Evolutionary conservation across 1,140 invertebrate species (phyloP).

Genomic region (Orchestia grillus): DNA sequence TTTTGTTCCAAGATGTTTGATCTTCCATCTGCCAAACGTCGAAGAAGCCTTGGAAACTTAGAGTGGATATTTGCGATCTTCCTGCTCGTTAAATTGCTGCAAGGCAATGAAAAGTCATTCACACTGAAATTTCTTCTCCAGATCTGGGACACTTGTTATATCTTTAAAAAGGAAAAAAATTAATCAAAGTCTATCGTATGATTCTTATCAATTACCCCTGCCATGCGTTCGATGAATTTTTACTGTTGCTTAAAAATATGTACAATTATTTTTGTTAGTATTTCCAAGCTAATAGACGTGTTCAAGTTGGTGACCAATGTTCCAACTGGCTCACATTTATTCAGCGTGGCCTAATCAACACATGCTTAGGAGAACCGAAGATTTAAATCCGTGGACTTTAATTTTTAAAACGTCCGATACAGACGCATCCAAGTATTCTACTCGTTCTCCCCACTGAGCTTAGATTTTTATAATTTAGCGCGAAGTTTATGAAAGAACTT

Average conservation of each 20-base stretch:
- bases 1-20: neutral
- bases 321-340: neutral
- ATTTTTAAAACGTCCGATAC: neutral
- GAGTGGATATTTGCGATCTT: neutral
- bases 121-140: neutral
- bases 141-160: neutral
- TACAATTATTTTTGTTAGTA: too few relatives aligned
- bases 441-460: neutral
- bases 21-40: neutral
- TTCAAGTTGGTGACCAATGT: neutral
- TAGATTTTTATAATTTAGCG: neutral
- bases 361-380: neutral
- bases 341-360: neutral
- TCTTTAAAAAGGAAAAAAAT: neutral
- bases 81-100: neutral
- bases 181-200: too few relatives aligned
- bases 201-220: too few relatives aligned
- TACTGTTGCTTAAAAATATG: too few relatives aligned
- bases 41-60: neutral
- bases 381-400: neutral
- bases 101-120: neutral
- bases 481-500: neutral
- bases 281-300: too few relatives aligned
- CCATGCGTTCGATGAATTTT: too few relatives aligned
- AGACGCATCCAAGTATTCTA: neutral